A percentile compares a stretch with the other conserved stretches of the same genome.
Conservation (phyloP, 2,113 vertebrate genomes). For the Corythornis cristatus region DNA sequence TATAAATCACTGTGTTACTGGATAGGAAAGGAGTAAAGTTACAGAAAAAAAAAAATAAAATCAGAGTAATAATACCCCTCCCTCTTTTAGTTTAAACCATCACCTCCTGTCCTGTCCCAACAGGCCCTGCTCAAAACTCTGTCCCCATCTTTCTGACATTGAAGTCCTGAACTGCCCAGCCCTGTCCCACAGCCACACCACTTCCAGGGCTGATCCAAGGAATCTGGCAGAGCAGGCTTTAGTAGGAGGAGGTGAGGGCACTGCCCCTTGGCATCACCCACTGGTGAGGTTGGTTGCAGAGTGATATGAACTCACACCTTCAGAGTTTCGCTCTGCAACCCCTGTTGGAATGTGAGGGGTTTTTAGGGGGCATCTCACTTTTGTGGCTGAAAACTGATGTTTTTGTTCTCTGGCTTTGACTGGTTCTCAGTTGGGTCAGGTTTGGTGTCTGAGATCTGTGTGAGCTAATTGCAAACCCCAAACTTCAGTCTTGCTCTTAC, state of each 20-base stretch:
- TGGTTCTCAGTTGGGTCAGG: neutral
- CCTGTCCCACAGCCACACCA: rapidly evolving
- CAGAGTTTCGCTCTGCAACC: rapidly evolving
- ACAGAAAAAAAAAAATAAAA: no score
- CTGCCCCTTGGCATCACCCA: neutral
- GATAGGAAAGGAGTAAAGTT: no score
- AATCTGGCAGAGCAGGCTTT: neutral
- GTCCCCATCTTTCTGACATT: neutral
- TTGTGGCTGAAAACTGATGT: neutral
- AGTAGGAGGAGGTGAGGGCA: neutral
- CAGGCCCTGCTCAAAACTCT: neutral
- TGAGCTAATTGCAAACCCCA: rapidly evolving
- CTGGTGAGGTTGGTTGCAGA: rapidly evolving
- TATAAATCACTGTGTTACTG: no score
- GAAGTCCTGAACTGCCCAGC: neutral
- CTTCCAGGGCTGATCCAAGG: rapidly evolving
- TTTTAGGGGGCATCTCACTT: neutral
- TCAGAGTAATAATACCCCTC: no score
- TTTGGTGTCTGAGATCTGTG: neutral
- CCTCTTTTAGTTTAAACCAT: neutral
- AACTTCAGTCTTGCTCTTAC: neutral
- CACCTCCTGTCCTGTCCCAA: neutral
- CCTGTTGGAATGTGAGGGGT: rapidly evolving
- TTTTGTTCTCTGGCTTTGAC: neutral
- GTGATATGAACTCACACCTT: rapidly evolving